These are phyloP conservation scores for western clawed frog (Xenopus tropicalis) DNA, from an alignment of 2,113 vertebrate species.

Conservation along the genomic window DNA sequence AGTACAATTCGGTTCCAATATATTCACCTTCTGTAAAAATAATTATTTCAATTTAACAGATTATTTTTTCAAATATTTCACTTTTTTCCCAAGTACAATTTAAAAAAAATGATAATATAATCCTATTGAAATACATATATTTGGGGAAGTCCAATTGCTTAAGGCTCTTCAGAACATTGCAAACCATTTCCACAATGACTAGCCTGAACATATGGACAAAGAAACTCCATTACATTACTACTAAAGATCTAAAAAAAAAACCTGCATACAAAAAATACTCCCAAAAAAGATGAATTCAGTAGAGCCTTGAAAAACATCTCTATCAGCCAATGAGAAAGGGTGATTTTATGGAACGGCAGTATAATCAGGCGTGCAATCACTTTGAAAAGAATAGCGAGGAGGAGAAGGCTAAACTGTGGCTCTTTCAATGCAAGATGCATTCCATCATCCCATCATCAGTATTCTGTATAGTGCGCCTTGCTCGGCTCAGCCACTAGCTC, in stretches of 20 bases:
- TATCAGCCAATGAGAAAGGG: slow-evolving; percentile 12
- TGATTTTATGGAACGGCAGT: slow-evolving; percentile 31
- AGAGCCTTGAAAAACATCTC: slow-evolving; percentile 15
- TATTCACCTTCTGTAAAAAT: too few relatives aligned
- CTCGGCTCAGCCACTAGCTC: slow-evolving; percentile 69
- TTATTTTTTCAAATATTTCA: too few relatives aligned
- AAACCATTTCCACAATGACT: slow-evolving; percentile 2
- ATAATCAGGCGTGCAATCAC: slow-evolving; percentile 53
- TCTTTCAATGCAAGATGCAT: slow-evolving; percentile 67
- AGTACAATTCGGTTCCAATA: too few relatives aligned
- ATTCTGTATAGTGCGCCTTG: slow-evolving; percentile 65
- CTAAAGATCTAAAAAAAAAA: not conserved
- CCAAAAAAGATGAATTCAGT: not conserved
- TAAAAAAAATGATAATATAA: too few relatives aligned
- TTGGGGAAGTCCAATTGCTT: too few relatives aligned
- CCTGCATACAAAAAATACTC: slow-evolving; percentile 1
- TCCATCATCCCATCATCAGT: slow-evolving; percentile 74
- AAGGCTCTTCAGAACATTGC: slow-evolving; percentile 1
- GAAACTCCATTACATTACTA: too few relatives aligned
- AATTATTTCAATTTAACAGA: too few relatives aligned
- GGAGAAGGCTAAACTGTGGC: slow-evolving; percentile 61
- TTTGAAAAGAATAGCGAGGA: slow-evolving; percentile 58
- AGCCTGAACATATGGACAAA: not conserved
- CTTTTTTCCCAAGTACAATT: too few relatives aligned
- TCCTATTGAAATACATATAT: too few relatives aligned